These are phyloP conservation scores for Xenentodon cancila DNA, from an alignment of 2,797 vertebrate genomes.

Conservation along the genomic window DNA sequence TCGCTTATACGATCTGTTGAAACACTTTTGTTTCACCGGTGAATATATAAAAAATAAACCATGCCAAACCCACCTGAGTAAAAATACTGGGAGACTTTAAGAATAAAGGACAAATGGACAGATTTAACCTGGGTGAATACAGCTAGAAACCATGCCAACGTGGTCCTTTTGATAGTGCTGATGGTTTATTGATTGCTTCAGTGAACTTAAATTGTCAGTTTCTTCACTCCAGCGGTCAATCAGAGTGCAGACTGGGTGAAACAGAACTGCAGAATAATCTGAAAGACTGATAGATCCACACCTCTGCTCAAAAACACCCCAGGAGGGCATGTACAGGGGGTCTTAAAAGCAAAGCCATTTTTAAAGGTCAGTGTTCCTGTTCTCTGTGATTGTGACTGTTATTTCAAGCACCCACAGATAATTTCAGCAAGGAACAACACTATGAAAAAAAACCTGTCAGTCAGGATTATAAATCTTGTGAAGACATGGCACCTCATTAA, in stretches of 20 bases:
- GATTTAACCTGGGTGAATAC: background rate
- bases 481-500: constrained; percentile 44
- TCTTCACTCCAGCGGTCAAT: constrained; percentile 7
- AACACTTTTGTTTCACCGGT: background rate
- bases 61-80: no score
- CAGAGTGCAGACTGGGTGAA: constrained; percentile 3
- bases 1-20: background rate
- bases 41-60: background rate
- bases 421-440: constrained; percentile 20
- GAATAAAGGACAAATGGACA: background rate
- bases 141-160: constrained; percentile 17
- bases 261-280: constrained; percentile 11
- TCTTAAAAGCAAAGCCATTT: constrained; percentile 28
- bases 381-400: constrained; percentile 29
- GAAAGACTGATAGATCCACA: background rate
- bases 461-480: constrained; percentile 60
- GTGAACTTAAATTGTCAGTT: constrained; percentile 30
- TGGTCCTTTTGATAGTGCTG: constrained; percentile 20
- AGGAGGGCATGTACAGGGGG: background rate
- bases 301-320: constrained; percentile 16
- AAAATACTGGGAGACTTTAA: no score
- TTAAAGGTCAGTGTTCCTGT: constrained; percentile 23
- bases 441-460: constrained; percentile 27
- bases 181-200: constrained; percentile 46
- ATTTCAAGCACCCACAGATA: constrained; percentile 32